phyloP scores from a whole-genome alignment of 1,140 invertebrate genomes.

The Zaprionus nigranus region DNA sequence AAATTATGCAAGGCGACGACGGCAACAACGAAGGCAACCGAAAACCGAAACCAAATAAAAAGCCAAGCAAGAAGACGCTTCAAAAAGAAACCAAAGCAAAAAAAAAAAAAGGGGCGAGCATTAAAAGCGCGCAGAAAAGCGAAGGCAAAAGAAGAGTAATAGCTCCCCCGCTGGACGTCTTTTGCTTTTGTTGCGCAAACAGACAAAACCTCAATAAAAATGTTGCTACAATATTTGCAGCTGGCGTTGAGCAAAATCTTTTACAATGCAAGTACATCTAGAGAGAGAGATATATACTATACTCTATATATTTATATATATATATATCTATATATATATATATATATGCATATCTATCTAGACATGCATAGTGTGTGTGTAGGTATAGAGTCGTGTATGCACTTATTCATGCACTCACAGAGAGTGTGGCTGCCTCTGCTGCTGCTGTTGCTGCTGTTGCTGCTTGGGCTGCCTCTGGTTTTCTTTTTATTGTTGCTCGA shows the following conservation, averaged over 20 bases:
- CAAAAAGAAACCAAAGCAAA: too few relatives aligned
- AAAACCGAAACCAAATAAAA: slow-evolving; percentile 26
- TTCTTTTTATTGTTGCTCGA: slow-evolving; percentile 28
- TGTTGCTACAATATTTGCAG: slow-evolving; percentile 80
- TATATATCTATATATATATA: neutral
- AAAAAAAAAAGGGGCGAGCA: slow-evolving; percentile 2
- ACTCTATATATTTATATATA: neutral
- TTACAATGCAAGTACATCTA: slow-evolving; percentile 67
- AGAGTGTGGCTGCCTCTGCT: slow-evolving; percentile 6
- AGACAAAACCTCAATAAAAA: slow-evolving; percentile 82
- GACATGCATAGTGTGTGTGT: slow-evolving; percentile 7
- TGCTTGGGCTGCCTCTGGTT: too few relatives aligned
- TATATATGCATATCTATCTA: slow-evolving; percentile 17
- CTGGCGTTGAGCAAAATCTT: slow-evolving; percentile 67
- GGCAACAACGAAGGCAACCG: slow-evolving; percentile 9
- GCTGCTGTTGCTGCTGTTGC: too few relatives aligned
- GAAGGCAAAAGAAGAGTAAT: slow-evolving; percentile 43
- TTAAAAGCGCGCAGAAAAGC: slow-evolving; percentile 2
- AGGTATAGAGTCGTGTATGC: slow-evolving; percentile 20
- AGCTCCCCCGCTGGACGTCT: slow-evolving; percentile 34
- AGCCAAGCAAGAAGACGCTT: neutral
- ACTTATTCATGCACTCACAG: slow-evolving; percentile 45
- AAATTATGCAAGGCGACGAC: slow-evolving; percentile 70
- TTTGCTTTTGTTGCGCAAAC: slow-evolving; percentile 76
- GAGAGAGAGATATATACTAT: slow-evolving; percentile 22